A percentile compares a stretch with the other conserved stretches of the same genome.
These are phyloP conservation scores for Octopus sinensis DNA, from an alignment of 1,140 invertebrate species.

Conservation along the genomic window DNA sequence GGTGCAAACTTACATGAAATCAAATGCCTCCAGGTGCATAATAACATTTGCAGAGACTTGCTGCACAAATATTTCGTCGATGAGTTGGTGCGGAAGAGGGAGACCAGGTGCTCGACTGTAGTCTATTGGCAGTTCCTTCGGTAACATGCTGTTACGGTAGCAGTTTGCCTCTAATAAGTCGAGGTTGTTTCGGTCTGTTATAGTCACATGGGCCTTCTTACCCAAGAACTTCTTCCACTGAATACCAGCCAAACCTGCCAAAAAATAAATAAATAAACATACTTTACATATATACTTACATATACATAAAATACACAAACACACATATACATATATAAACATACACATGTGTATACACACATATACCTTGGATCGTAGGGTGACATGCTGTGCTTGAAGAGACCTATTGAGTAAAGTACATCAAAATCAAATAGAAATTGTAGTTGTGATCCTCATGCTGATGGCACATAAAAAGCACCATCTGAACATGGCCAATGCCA, in stretches of 20 bases:
- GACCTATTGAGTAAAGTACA: no score
- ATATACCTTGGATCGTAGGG: no score
- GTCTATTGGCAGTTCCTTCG: constrained; percentile 18
- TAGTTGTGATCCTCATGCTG: no score
- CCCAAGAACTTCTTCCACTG: constrained; percentile 41
- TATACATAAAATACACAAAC: no score
- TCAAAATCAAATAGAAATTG: no score
- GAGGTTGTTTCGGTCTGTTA: constrained; percentile 18
- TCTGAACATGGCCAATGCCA: no score
- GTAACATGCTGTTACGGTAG: constrained; percentile 18
- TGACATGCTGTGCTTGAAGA: no score
- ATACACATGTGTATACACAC: no score
- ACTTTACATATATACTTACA: not conserved
- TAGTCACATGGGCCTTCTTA: constrained; percentile 37
- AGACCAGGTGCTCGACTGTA: constrained; percentile 25
- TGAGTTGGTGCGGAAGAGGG: constrained; percentile 22
- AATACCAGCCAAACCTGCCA: constrained; percentile 43
- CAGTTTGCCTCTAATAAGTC: constrained; percentile 19
- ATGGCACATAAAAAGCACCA: no score
- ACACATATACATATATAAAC: no score
- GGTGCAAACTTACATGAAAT: constrained; percentile 31
- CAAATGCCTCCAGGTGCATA: constrained; percentile 32
- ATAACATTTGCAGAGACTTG: constrained; percentile 25
- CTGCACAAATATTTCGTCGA: constrained; percentile 25
- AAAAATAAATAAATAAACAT: not conserved